phyloP scores from a whole-genome alignment of 2,888 invertebrate genomes.

The Calliscelio sp. region DNA sequence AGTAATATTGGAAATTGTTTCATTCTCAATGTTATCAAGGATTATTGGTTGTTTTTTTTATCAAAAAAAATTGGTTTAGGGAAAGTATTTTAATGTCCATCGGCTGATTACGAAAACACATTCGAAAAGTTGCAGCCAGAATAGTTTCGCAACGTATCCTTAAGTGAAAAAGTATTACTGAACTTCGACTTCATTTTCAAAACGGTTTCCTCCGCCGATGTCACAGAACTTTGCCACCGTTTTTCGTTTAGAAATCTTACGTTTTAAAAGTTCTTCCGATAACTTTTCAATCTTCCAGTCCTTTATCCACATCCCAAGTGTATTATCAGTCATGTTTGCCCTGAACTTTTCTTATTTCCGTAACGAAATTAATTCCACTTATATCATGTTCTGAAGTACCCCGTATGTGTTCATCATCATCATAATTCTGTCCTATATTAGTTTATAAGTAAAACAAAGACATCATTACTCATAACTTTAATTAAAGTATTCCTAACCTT shows the following conservation, averaged over 20 bases:
- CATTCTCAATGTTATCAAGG: too few species aligned
- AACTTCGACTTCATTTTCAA: slow-evolving; percentile 63
- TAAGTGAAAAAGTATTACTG: slow-evolving; percentile 60
- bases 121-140: slow-evolving; percentile 40
- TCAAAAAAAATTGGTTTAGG: too few species aligned
- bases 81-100: neutral
- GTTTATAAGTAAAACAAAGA: too few species aligned
- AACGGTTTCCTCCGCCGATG: slow-evolving; percentile 30
- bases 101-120: slow-evolving; percentile 17
- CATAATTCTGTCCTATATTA: too few species aligned
- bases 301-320: slow-evolving; percentile 49
- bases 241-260: slow-evolving; percentile 61
- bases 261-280: slow-evolving; percentile 60
- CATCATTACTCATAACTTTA: too few species aligned
- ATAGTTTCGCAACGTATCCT: slow-evolving; percentile 16
- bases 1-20: too few species aligned
- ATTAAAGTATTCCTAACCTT: too few species aligned
- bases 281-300: slow-evolving; percentile 69
- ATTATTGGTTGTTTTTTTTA: too few species aligned
- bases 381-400: too few species aligned
- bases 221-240: slow-evolving; percentile 59
- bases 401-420: too few species aligned
- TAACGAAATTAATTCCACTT: neutral
- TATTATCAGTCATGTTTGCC: slow-evolving; percentile 65
- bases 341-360: slow-evolving; percentile 51